Conservation (phyloP, 2,113 vertebrate species). For the Pteruthius melanotis region DNA sequence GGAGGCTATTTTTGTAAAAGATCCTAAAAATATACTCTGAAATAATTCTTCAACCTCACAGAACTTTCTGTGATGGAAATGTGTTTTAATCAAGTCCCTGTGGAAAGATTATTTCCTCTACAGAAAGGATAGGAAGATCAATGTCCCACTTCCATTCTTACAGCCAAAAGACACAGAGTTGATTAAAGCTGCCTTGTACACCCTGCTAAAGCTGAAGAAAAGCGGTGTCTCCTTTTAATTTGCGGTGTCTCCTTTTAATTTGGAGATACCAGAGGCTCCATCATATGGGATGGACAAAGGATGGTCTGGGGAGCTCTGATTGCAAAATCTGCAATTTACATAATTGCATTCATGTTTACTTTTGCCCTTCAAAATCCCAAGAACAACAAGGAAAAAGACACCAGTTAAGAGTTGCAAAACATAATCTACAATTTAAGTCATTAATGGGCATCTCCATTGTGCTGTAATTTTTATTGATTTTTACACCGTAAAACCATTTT, state of each 20-base stretch:
- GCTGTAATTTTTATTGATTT: conserved; percentile 40
- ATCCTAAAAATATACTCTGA: not conserved
- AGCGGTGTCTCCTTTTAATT: not conserved
- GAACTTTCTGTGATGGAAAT: not conserved
- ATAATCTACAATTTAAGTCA: not conserved
- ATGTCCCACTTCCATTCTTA: not conserved
- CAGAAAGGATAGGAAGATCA: not conserved
- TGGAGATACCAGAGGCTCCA: not conserved
- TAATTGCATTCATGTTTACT: not conserved
- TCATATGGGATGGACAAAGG: not conserved
- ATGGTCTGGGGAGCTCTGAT: not conserved
- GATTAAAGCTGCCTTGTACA: not conserved
- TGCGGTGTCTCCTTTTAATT: not conserved
- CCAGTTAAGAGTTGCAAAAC: not conserved
- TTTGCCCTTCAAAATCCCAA: not conserved
- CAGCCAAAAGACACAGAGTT: not conserved
- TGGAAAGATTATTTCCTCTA: not conserved
- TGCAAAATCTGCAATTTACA: not conserved
- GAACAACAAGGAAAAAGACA: not conserved
- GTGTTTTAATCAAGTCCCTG: not conserved
- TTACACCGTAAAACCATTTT: not conserved
- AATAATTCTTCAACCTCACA: not conserved
- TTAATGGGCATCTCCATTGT: not conserved
- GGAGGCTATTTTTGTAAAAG: not conserved
- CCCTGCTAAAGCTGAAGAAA: not conserved